Evolutionary conservation across 2,888 invertebrate genomes (phyloP).

Genomic region (Heliconius ismenius): DNA sequence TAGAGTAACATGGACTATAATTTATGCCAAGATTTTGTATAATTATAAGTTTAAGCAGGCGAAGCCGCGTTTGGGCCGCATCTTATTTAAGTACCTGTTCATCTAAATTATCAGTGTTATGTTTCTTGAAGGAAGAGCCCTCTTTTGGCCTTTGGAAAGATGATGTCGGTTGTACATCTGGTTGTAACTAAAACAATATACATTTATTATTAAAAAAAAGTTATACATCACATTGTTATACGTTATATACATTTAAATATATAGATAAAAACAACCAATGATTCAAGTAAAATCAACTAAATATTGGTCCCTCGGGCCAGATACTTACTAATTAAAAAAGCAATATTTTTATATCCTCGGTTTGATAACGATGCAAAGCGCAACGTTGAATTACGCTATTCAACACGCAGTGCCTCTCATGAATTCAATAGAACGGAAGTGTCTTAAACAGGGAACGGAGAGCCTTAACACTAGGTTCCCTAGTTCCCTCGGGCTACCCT

Average conservation of each 20-base stretch:
- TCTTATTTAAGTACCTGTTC: conserved; percentile 61
- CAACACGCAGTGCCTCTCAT: not conserved
- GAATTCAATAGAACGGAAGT: not conserved
- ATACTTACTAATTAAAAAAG: too few relatives aligned
- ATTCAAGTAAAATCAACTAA: too few relatives aligned
- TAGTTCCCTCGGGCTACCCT: not conserved
- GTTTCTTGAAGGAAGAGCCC: conserved; percentile 71
- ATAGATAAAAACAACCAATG: too few relatives aligned
- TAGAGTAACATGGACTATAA: too few relatives aligned
- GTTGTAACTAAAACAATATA: conserved; percentile 60
- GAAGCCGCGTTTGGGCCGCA: too few relatives aligned
- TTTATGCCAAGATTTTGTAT: too few relatives aligned
- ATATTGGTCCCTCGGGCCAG: too few relatives aligned
- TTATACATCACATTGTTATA: too few relatives aligned
- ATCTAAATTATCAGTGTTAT: conserved; percentile 70
- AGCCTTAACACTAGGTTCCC: too few relatives aligned
- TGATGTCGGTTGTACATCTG: conserved; percentile 73
- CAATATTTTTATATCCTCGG: not conserved
- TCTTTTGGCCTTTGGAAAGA: conserved; percentile 65
- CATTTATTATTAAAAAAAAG: not conserved
- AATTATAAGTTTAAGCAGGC: too few relatives aligned
- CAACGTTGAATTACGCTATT: not conserved
- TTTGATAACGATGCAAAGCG: not conserved
- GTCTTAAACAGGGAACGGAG: not conserved
- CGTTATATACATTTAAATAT: too few relatives aligned